These are phyloP conservation scores for Cairina moschata DNA, from an alignment of 2,113 vertebrate species.

Conservation along the genomic window DNA sequence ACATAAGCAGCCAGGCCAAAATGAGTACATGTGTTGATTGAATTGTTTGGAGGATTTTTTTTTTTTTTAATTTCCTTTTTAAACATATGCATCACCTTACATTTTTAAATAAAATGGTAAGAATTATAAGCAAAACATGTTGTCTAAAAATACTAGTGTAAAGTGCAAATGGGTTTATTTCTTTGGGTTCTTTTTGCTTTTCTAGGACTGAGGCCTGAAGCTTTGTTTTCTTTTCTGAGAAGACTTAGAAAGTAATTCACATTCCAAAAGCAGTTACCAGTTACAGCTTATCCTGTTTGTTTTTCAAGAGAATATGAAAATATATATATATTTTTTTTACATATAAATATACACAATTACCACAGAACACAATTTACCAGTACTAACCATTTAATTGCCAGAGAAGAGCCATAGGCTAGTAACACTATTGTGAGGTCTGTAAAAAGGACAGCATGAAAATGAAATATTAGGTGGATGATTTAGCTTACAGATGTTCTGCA, in stretches of 20 bases:
- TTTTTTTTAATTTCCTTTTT: neutral
- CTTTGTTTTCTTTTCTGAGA: neutral
- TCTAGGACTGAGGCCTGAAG: neutral
- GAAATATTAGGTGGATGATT: neutral
- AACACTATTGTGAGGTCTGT: neutral
- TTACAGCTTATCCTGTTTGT: neutral
- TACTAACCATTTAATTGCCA: neutral
- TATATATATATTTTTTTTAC: neutral
- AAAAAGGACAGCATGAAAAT: neutral
- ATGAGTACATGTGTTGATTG: neutral
- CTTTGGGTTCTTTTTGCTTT: neutral
- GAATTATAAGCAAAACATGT: neutral
- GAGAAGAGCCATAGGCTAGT: neutral
- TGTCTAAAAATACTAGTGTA: neutral
- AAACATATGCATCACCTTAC: neutral
- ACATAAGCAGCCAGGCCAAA: neutral
- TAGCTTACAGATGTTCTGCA: slow-evolving; percentile 42
- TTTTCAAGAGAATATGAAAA: neutral
- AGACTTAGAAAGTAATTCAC: neutral
- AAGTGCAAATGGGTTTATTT: neutral
- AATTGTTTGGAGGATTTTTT: neutral
- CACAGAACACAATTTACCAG: neutral
- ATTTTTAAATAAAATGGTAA: neutral
- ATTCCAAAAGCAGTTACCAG: slow-evolving; percentile 9
- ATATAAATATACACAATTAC: neutral